These are phyloP conservation scores for Capromys pilorides DNA, from an alignment of 2,797 vertebrate genomes.

Conservation along the genomic window DNA sequence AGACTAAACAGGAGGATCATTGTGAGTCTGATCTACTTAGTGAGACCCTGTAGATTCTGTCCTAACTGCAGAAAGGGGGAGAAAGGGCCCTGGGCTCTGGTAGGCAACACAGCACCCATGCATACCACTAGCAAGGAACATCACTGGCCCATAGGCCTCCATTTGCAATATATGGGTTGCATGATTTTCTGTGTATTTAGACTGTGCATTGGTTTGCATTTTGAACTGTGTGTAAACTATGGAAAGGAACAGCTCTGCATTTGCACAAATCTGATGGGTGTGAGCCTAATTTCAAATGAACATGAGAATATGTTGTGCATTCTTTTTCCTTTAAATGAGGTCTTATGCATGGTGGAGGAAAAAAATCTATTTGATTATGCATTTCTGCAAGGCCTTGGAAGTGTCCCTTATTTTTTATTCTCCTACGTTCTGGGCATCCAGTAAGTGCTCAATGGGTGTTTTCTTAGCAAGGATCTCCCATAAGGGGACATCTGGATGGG, in stretches of 20 bases:
- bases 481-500: background rate
- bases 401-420: background rate
- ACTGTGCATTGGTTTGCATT: background rate
- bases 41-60: no score
- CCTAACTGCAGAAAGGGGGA: no score
- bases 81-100: background rate
- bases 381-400: background rate
- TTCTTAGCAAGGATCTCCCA: background rate
- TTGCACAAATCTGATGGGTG: background rate
- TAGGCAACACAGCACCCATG: background rate
- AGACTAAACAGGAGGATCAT: no score
- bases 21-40: no score
- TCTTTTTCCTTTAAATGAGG: background rate
- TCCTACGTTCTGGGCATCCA: background rate
- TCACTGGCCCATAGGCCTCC: background rate
- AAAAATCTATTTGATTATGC: background rate
- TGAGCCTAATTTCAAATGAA: background rate
- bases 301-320: background rate
- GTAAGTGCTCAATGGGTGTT: conserved; percentile 13
- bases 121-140: background rate
- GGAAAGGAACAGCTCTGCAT: background rate
- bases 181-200: conserved; percentile 4
- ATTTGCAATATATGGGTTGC: background rate
- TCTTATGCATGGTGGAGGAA: background rate
- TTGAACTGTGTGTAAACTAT: background rate